These are phyloP conservation scores for Pituophis catenifer DNA, from an alignment of 2,113 vertebrate genomes.

Conservation along the genomic window DNA sequence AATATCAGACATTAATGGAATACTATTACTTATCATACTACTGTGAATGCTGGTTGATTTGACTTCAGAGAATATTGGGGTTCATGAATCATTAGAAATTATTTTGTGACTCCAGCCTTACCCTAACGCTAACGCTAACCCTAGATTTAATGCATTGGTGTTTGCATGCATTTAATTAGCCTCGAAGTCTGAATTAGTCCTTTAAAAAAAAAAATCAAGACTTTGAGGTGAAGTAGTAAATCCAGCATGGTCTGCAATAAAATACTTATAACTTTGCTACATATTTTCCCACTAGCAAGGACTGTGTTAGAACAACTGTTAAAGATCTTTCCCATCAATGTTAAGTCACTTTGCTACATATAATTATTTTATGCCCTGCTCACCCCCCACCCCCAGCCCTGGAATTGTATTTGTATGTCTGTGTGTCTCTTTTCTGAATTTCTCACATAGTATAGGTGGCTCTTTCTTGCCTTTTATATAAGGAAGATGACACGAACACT, in stretches of 20 bases:
- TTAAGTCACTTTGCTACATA: constrained; percentile 24
- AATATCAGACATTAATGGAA: not conserved
- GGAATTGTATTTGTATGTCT: not conserved
- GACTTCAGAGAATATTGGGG: not conserved
- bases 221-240: not conserved
- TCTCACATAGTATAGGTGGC: constrained; percentile 7
- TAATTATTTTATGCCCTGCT: constrained; percentile 41
- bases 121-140: no score
- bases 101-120: not conserved
- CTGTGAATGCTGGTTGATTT: not conserved
- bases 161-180: not conserved
- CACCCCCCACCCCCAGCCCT: not conserved
- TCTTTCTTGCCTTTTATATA: not conserved
- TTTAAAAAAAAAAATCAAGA: not conserved
- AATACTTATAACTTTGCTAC: not conserved
- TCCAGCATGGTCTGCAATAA: not conserved
- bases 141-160: not conserved
- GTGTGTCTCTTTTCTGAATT: constrained; percentile 22
- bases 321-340: constrained; percentile 21
- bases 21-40: not conserved
- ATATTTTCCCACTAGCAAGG: not conserved
- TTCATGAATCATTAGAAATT: not conserved
- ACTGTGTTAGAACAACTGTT: not conserved
- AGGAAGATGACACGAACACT: constrained; percentile 46
- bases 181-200: not conserved